A percentile compares a stretch with the other conserved stretches of the same genome.
Conservation (phyloP, 2,888 invertebrate species). For the Taenaris catops region DNA sequence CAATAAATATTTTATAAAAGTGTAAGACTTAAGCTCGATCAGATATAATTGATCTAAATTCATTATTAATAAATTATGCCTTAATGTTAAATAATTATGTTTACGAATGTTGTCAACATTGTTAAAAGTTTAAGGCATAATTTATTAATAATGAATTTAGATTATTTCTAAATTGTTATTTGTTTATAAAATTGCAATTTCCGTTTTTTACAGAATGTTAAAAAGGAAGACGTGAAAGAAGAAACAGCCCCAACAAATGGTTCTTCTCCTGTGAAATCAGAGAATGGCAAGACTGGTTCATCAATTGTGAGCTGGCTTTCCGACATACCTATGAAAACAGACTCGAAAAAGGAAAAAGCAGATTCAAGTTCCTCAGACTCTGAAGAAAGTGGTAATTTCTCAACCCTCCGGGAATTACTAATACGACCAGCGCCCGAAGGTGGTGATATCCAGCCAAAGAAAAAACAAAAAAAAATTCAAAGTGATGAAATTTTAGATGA, state of each 20-base stretch:
- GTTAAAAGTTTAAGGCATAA: too few species aligned
- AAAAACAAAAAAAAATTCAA: slow-evolving; percentile 81
- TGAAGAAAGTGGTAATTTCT: slow-evolving; percentile 87
- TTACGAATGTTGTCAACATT: too few species aligned
- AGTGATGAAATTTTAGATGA: slow-evolving; percentile 85
- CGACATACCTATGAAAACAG: slow-evolving; percentile 53
- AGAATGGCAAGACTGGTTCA: slow-evolving; percentile 59
- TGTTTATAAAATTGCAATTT: too few species aligned
- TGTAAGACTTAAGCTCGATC: too few species aligned
- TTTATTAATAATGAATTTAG: too few species aligned
- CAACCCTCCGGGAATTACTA: slow-evolving; percentile 88
- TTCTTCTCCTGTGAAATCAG: slow-evolving; percentile 62
- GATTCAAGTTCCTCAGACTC: slow-evolving; percentile 82
- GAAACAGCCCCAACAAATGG: slow-evolving; percentile 65
- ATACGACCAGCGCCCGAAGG: slow-evolving; percentile 84
- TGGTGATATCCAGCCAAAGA: slow-evolving; percentile 62
- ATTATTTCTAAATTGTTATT: too few species aligned
- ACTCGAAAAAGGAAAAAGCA: slow-evolving; percentile 62
- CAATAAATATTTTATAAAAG: too few species aligned
- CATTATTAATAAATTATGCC: too few species aligned
- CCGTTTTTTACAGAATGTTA: slow-evolving; percentile 52
- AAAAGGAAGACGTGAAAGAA: slow-evolving; percentile 72
- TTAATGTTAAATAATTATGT: too few species aligned
- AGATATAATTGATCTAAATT: too few species aligned
- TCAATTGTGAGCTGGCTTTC: slow-evolving; percentile 62